These are phyloP conservation scores for Prosapia bicincta DNA, from an alignment of 2,888 invertebrate species.

Conservation along the genomic window DNA sequence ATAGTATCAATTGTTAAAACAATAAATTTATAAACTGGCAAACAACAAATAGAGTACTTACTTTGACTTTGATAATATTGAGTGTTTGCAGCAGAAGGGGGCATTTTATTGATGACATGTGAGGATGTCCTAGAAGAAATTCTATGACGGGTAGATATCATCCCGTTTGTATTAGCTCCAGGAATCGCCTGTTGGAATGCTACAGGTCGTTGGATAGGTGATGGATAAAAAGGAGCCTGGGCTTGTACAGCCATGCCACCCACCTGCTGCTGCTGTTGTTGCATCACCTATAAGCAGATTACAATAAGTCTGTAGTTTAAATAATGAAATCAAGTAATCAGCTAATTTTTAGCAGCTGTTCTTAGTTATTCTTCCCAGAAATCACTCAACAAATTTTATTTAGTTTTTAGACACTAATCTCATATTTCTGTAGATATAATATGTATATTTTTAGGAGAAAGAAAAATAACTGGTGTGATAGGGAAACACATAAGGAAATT, in stretches of 20 bases:
- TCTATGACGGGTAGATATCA: background rate
- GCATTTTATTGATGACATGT: background rate
- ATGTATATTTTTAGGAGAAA: too few species aligned
- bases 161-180: background rate
- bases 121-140: background rate
- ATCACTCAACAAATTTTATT: too few species aligned
- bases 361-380: too few species aligned
- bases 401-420: too few species aligned
- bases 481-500: too few species aligned
- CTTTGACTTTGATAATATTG: constrained; percentile 14
- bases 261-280: constrained; percentile 41
- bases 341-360: too few species aligned
- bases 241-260: constrained; percentile 38
- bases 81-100: background rate
- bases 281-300: constrained; percentile 18
- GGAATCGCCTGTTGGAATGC: constrained; percentile 45
- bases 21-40: too few species aligned
- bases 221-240: constrained; percentile 50
- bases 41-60: background rate
- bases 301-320: too few species aligned
- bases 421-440: too few species aligned
- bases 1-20: too few species aligned
- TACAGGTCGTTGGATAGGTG: constrained; percentile 56
- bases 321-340: too few species aligned
- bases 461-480: too few species aligned